Percentiles rank a stretch among this genome's conserved stretches.
These are phyloP conservation scores for Neocrepidodera transversa DNA, from an alignment of 2,888 invertebrate species.

Conservation along the genomic window DNA sequence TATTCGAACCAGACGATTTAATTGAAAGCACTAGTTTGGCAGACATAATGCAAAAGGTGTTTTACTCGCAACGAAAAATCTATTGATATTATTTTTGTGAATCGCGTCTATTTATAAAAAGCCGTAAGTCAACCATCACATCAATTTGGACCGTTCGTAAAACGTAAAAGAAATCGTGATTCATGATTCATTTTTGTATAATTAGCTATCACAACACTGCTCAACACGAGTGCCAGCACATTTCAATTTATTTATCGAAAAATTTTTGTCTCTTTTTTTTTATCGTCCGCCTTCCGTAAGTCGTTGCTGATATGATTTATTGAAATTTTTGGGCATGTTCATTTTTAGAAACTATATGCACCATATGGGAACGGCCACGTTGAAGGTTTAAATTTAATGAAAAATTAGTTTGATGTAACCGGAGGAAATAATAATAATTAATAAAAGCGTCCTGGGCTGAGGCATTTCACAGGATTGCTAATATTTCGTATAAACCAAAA, in stretches of 20 bases:
- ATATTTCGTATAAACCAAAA: too few species aligned
- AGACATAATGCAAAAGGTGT: background rate
- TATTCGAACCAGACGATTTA: too few species aligned
- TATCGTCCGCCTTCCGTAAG: background rate
- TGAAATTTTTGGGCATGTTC: background rate
- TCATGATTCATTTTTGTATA: slow-evolving; percentile 8
- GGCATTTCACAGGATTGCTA: too few species aligned
- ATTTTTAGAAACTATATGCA: too few species aligned
- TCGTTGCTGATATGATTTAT: background rate
- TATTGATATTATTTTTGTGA: slow-evolving; percentile 3
- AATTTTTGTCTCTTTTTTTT: background rate
- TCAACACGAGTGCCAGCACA: background rate
- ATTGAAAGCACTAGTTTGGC: too few species aligned
- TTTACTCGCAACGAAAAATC: background rate
- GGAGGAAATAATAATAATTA: too few species aligned
- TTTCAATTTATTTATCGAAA: background rate
- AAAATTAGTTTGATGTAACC: too few species aligned
- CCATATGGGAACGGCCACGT: too few species aligned
- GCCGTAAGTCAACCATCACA: slow-evolving; percentile 3
- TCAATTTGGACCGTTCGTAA: background rate
- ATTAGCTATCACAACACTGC: slow-evolving; percentile 6
- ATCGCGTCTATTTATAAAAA: slow-evolving; percentile 6
- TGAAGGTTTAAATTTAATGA: too few species aligned
- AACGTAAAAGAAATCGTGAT: slow-evolving; percentile 2
- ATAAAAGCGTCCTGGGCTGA: too few species aligned